These are phyloP conservation scores for Otolemur garnettii DNA, from an alignment of 2,113 vertebrate genomes.

Conservation along the genomic window DNA sequence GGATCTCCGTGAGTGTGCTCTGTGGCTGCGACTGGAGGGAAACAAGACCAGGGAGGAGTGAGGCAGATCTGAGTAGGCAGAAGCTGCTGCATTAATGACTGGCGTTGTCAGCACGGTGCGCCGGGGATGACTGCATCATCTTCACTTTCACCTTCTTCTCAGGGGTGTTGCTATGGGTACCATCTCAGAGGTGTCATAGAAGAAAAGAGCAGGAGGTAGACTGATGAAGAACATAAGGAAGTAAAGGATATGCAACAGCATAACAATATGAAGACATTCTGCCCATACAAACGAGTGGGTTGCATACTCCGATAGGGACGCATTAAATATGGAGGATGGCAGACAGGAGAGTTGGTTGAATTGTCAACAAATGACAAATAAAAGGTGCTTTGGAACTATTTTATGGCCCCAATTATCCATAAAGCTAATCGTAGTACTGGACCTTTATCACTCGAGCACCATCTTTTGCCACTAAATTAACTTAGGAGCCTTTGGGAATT, in stretches of 20 bases:
- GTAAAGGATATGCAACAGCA: slow-evolving; percentile 70
- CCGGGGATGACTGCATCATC: slow-evolving; percentile 58
- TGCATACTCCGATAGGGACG: slow-evolving; percentile 56
- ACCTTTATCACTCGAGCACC: slow-evolving; percentile 67
- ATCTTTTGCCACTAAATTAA: slow-evolving; percentile 74
- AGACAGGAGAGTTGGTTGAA: slow-evolving; percentile 70
- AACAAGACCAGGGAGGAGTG: slow-evolving; percentile 80
- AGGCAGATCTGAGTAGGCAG: slow-evolving; percentile 83
- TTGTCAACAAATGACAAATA: slow-evolving; percentile 80
- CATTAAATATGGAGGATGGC: slow-evolving; percentile 78
- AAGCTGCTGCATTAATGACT: slow-evolving; percentile 84
- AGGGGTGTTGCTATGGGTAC: slow-evolving; percentile 89
- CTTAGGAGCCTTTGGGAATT: slow-evolving; percentile 54
- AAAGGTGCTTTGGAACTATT: slow-evolving; percentile 73
- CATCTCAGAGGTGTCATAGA: slow-evolving; percentile 86
- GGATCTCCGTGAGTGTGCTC: slow-evolving; percentile 79
- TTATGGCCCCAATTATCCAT: slow-evolving; percentile 73
- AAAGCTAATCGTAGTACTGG: slow-evolving; percentile 73
- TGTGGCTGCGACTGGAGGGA: slow-evolving; percentile 81
- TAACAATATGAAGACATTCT: slow-evolving; percentile 82
- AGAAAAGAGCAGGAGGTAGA: slow-evolving; percentile 73
- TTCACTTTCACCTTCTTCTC: slow-evolving; percentile 79
- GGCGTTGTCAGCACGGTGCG: slow-evolving; percentile 82
- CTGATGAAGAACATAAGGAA: slow-evolving; percentile 82
- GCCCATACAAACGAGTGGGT: slow-evolving; percentile 50